Conservation (phyloP, 2,888 invertebrate genomes). For the Perithous albicinctus region DNA sequence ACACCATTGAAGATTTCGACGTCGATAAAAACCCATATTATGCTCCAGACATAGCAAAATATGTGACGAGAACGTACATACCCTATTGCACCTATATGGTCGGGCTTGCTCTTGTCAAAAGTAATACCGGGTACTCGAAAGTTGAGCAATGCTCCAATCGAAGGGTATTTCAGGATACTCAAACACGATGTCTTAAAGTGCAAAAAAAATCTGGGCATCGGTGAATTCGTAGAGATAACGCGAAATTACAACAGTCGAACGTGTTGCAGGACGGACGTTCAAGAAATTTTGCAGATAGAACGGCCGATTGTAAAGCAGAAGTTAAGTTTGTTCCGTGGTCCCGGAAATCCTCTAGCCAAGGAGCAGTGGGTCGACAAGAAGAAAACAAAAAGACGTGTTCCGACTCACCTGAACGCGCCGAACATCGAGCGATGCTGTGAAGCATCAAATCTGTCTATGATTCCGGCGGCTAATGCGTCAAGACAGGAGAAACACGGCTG, state of each 20-base stretch:
- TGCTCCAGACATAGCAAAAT: constrained; percentile 12
- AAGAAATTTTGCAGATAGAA: constrained; percentile 14
- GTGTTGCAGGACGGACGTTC: constrained; percentile 7
- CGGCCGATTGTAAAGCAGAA: constrained; percentile 6
- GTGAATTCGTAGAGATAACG: constrained; percentile 21
- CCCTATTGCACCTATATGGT: constrained; percentile 20
- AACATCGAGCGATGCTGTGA: constrained; percentile 9
- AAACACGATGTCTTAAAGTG: constrained; percentile 16
- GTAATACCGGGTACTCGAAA: constrained; percentile 7
- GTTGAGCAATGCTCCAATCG: constrained; percentile 19
- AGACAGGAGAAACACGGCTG: neutral
- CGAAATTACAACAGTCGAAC: constrained; percentile 13
- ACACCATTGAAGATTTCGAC: neutral
- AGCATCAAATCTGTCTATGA: neutral
- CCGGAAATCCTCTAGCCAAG: constrained; percentile 1
- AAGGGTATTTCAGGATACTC: constrained; percentile 28
- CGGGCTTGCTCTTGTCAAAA: neutral
- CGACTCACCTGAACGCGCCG: neutral
- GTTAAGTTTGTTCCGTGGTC: neutral
- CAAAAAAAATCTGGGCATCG: neutral
- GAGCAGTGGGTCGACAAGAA: constrained; percentile 10
- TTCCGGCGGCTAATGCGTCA: neutral
- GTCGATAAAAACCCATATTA: neutral
- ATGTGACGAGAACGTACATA: constrained; percentile 20
- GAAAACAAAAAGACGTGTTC: neutral